Percentiles rank a stretch among this genome's conserved stretches.
Conservation (phyloP, 1,140 invertebrate genomes). For the Dinothrombium tinctorium region DNA sequence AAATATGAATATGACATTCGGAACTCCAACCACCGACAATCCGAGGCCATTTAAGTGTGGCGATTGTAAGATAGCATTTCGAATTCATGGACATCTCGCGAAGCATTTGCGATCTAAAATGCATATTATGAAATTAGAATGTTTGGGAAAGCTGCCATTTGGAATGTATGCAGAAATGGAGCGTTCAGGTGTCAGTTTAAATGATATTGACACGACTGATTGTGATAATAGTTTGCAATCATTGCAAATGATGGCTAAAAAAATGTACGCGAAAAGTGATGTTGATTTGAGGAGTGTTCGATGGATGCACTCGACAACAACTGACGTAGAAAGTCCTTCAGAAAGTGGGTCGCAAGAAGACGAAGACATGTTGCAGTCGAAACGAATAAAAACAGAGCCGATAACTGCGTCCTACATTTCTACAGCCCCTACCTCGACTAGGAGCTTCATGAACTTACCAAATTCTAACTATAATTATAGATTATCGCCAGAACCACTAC, state of each 20-base stretch:
- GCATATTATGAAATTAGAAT: conserved; percentile 86
- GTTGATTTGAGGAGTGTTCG: not conserved
- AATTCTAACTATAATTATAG: no score
- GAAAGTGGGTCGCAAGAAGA: not conserved
- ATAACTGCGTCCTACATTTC: not conserved
- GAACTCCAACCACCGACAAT: conserved; percentile 56
- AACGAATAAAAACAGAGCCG: not conserved
- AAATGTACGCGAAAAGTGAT: not conserved
- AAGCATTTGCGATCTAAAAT: conserved; percentile 89
- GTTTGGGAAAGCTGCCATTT: conserved; percentile 71
- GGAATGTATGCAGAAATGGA: conserved; percentile 89
- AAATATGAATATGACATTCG: conserved; percentile 60
- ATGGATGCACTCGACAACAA: not conserved
- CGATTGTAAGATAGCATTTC: conserved; percentile 83
- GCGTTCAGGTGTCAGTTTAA: conserved; percentile 60
- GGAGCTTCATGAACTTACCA: no score
- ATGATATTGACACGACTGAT: conserved; percentile 77
- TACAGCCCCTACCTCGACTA: no score
- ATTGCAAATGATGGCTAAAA: conserved; percentile 46
- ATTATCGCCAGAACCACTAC: not conserved
- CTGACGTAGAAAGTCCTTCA: not conserved
- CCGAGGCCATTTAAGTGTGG: conserved; percentile 79
- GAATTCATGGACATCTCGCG: conserved; percentile 81
- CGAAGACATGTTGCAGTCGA: not conserved
- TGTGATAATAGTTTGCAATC: conserved; percentile 75